Evolutionary conservation across 2,797 vertebrate species (phyloP), one percentile per base, ranked within the genome.

Genomic region (Manis crassicaudata): DNA sequence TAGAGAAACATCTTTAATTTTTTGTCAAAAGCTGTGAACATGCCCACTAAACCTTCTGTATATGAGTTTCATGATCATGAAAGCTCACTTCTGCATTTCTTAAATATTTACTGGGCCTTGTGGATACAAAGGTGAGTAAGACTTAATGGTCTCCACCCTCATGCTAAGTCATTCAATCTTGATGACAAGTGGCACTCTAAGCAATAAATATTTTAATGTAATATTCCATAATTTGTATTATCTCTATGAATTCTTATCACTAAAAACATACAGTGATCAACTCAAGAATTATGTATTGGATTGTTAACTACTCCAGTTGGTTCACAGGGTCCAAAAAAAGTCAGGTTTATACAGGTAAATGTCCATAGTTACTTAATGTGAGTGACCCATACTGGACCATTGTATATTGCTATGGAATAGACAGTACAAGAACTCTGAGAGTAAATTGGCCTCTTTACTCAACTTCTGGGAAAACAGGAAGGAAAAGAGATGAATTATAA

Each of bases 221-320:
- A 29, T 67, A 70, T 83, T 54, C 80, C 52, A 40, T 23, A 21
- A 91, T 83, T 95, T 79, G 94, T n/a, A 90, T 73, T n/a, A 95
- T 52, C 80, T 76, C 27, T 89, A 52, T 67, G 46, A 95, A 85
- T 94, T 93, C 29, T 92, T 76, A 89, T 29, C 56, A 88, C 89
- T 96, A 81, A 93, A 93, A 75, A 65, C 27, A 86, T 37, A 73
- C 2, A 17, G 27, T 73, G 72, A 89, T 70, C 60, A 96, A 81
- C 16, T 72, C 12, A 90, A 88, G 46, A 50, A 80, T 96, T 95
- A 73, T 82, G 9, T 60, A 11, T 62, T 88, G 23, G 4, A 50
- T 77, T 88, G 46, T 68, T 82, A 91, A 85, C 70, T 50, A 89
- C 11, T 79, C 23, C 67, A 32, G 25, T 11, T 80, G 35, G 70